These are phyloP conservation scores for Rhynchomys soricoides DNA, from an alignment of 2,113 vertebrate species.

Conservation along the genomic window DNA sequence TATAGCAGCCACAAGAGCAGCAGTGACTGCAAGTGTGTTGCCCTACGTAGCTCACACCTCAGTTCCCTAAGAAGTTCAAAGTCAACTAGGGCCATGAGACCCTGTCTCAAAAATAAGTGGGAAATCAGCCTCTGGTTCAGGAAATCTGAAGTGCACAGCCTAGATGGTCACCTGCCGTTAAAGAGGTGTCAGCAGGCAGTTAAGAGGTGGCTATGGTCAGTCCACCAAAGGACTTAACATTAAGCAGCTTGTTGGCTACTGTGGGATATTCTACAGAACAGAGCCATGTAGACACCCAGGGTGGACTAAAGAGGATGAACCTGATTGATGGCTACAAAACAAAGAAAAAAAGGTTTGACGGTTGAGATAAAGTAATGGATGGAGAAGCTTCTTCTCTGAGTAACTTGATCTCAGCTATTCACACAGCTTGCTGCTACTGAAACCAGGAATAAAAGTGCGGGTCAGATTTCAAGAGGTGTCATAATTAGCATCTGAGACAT, in stretches of 20 bases:
- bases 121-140: not conserved
- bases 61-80: not conserved
- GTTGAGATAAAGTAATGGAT: not conserved
- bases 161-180: not conserved
- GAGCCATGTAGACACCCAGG: not conserved
- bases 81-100: not conserved
- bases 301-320: not conserved
- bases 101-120: not conserved
- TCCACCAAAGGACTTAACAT: not conserved
- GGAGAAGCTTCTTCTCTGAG: not conserved
- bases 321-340: not conserved
- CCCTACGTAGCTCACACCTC: not conserved
- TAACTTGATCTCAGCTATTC: not conserved
- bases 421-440: not conserved
- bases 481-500: not conserved
- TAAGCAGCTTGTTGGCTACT: not conserved
- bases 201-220: not conserved
- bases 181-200: not conserved
- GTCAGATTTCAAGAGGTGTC: not conserved
- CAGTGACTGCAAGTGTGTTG: not conserved
- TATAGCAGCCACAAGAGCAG: not conserved
- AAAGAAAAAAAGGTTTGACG: not conserved
- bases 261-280: not conserved
- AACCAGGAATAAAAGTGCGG: not conserved
- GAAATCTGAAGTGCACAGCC: not conserved